These are phyloP conservation scores for Antitype chi DNA, from an alignment of 2,888 invertebrate genomes.

Conservation along the genomic window DNA sequence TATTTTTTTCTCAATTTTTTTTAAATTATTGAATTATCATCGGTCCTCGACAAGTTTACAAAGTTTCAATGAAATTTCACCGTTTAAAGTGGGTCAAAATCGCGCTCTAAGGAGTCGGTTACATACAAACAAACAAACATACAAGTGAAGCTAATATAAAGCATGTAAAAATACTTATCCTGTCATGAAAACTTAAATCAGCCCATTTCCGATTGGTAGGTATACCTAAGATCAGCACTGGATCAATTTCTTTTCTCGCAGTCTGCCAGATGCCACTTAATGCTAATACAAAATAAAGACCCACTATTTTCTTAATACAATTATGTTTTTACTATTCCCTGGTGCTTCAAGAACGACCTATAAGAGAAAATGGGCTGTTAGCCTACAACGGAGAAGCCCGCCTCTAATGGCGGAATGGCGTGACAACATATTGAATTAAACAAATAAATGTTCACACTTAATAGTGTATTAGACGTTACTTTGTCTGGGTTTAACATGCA, in stretches of 20 bases:
- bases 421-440: conserved; percentile 41
- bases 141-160: no score
- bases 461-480: conserved; percentile 28
- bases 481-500: conserved; percentile 31
- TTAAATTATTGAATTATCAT: no score
- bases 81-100: no score
- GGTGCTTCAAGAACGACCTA: conserved; percentile 8
- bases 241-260: background rate
- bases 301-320: conserved; percentile 31
- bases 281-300: conserved; percentile 24
- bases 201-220: background rate
- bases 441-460: conserved; percentile 46
- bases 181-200: background rate
- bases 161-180: background rate
- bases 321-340: conserved; percentile 37
- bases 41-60: no score
- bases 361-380: conserved; percentile 29
- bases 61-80: no score
- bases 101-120: no score
- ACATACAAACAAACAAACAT: no score
- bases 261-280: conserved; percentile 32
- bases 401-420: conserved; percentile 46
- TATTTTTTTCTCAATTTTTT: no score
- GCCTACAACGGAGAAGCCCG: conserved; percentile 5
- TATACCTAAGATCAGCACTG: background rate